A percentile compares a stretch with the other conserved stretches of the same genome.
These are phyloP conservation scores for Podocnemis expansa DNA, from an alignment of 2,113 vertebrate species.

Conservation along the genomic window DNA sequence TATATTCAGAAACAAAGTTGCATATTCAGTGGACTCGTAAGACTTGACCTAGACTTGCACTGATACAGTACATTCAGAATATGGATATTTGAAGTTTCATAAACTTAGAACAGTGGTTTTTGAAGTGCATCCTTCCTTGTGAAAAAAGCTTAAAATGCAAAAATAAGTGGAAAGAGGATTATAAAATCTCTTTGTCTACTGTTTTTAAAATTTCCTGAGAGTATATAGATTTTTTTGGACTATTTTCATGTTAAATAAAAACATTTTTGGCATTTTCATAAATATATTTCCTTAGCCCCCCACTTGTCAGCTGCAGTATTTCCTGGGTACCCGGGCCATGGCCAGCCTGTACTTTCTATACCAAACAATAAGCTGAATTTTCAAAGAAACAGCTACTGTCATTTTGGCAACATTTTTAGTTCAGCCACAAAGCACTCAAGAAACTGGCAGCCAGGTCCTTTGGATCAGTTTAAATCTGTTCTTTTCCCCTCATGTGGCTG, in stretches of 20 bases:
- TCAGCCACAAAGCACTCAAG: neutral
- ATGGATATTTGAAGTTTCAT: neutral
- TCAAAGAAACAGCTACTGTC: neutral
- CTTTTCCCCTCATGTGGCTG: neutral
- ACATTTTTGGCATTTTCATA: neutral
- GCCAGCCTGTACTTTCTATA: neutral
- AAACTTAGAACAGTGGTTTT: accelerated
- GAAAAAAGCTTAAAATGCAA: neutral
- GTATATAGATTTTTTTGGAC: neutral
- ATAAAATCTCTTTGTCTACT: neutral
- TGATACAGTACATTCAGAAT: neutral
- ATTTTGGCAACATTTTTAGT: neutral
- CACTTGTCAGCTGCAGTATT: neutral
- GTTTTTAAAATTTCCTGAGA: neutral
- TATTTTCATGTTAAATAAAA: neutral
- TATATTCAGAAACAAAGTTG: neutral
- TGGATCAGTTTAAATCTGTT: neutral
- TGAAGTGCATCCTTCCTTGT: neutral
- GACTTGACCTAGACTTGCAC: neutral
- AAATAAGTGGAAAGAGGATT: neutral
- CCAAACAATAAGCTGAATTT: neutral
- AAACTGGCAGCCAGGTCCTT: neutral
- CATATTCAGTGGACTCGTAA: neutral
- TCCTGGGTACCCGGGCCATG: neutral
- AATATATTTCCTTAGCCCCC: neutral